Evolutionary conservation across 1,140 invertebrate genomes (phyloP).

Genomic region (Tachypleus tridentatus): DNA sequence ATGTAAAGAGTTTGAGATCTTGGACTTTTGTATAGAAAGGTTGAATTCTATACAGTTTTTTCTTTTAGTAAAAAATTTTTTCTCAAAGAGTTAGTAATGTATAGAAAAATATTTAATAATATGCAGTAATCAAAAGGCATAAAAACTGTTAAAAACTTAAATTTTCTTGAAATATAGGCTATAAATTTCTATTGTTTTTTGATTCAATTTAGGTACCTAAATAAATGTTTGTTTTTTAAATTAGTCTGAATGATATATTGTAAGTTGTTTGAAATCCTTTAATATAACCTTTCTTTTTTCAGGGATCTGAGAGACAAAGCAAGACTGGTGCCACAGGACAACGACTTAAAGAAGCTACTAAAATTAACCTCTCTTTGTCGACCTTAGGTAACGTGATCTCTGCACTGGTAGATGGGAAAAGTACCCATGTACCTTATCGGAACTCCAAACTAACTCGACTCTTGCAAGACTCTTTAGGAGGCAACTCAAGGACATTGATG

Average conservation of each 20-base stretch:
- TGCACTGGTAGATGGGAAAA: conserved; percentile 84
- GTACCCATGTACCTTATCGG: conserved; percentile 84
- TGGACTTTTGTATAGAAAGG: background rate
- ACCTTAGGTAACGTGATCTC: conserved; percentile 92
- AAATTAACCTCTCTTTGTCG: conserved; percentile 89
- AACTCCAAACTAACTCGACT: conserved; percentile 88
- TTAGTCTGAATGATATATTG: conserved; percentile 4
- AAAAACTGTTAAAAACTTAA: background rate
- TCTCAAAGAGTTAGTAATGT: no score
- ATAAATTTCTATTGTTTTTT: conserved; percentile 8
- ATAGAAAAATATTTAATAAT: no score
- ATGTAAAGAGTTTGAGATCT: background rate
- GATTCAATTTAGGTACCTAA: no score
- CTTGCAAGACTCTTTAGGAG: conserved; percentile 86
- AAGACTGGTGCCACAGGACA: conserved; percentile 84
- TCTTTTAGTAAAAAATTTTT: no score
- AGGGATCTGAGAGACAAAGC: conserved; percentile 74
- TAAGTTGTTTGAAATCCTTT: background rate
- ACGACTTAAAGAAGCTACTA: conserved; percentile 82
- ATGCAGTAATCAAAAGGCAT: no score
- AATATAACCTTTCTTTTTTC: conserved; percentile 18
- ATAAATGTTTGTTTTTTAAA: conserved; percentile 3
- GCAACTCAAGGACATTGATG: conserved; percentile 95
- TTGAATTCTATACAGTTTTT: no score
- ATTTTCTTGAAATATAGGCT: conserved; percentile 1